These are phyloP conservation scores for Rhinoraja longicauda DNA, from an alignment of 2,797 vertebrate genomes.

Conservation along the genomic window DNA sequence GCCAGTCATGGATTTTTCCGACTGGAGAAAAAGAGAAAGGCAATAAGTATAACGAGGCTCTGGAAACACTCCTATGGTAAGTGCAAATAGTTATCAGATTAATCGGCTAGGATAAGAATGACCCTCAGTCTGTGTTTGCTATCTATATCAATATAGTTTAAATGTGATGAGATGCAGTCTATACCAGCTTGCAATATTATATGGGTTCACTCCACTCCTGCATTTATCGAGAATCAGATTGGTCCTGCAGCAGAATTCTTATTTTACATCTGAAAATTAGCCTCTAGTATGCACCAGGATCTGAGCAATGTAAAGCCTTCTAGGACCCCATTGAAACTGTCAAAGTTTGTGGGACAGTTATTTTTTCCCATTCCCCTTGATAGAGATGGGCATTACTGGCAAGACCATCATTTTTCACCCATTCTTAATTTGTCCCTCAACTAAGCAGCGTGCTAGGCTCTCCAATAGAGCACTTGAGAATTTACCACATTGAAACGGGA, in stretches of 20 bases:
- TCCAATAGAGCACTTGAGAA: too few species aligned
- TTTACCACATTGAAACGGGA: too few species aligned
- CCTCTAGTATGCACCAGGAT: neutral
- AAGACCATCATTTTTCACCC: too few species aligned
- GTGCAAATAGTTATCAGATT: constrained; percentile 23
- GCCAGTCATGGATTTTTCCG: constrained; percentile 72
- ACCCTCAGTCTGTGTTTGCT: too few species aligned
- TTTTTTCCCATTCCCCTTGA: neutral
- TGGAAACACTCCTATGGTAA: constrained; percentile 77
- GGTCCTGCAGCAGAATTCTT: neutral
- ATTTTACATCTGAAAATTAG: neutral
- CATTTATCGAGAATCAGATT: neutral
- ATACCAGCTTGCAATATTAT: neutral
- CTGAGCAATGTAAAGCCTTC: neutral
- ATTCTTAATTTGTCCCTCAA: too few species aligned
- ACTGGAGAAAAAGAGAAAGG: constrained; percentile 72
- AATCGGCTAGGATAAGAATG: neutral
- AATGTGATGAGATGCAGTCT: neutral
- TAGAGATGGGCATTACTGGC: too few species aligned
- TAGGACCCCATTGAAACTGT: neutral
- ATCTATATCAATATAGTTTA: neutral
- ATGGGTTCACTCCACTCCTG: too few species aligned
- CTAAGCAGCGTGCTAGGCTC: too few species aligned
- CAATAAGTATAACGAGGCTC: constrained; percentile 68
- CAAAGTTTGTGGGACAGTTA: neutral